Evolutionary conservation across 2,888 invertebrate genomes (phyloP), one percentile per base, ranked within the genome.

Genomic region (Platerodrilus igneus): DNA sequence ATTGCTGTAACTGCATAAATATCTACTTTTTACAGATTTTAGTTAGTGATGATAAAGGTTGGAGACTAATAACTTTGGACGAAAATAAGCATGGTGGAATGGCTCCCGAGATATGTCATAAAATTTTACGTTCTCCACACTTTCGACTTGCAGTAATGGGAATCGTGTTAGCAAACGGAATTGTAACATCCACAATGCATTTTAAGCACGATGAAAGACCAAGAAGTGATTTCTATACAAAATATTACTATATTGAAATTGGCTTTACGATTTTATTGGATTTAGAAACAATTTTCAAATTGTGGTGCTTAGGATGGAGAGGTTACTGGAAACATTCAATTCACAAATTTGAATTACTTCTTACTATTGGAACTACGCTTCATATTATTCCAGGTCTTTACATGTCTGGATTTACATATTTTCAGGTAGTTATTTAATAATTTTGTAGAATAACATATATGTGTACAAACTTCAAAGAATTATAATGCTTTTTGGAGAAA

Each of bases 321-420:
- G 91, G 93, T 7, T 99, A 99, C 63, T 90, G 90, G 70, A 87
- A 90, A 59, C 90, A 97, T 64, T 92, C 95, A 0, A 88, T 95
- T 50, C 96, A 97, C 67, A 97, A 97, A 69, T 97, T 99, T 70
- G 99, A 99, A 68, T 69, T 99, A 20, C 72, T 96, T 1, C 70
- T 99, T 37, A 89, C 92, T 1, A 78, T 95, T 44, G 96, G 96
- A 13, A 96, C 96, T 7, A 87, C 92, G 0, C 71, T 97, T 37
- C 97, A 99, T 63, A 82, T 96, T 38, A 83, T 99, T 57, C 96
- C 93, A 7, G 77, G 85, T 44, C 84, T 92, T 48, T 96, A 96
- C 69, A 78, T 93, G 63, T 90, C 95, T 3, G 88, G 86, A 30
- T 83, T 99, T 56, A 97, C 97, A 2, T 97, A 93, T 68, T 97